Evolutionary conservation across 2,888 invertebrate species (phyloP), one percentile per base, ranked within the genome.

Genomic region (Drosophila borborema): DNA sequence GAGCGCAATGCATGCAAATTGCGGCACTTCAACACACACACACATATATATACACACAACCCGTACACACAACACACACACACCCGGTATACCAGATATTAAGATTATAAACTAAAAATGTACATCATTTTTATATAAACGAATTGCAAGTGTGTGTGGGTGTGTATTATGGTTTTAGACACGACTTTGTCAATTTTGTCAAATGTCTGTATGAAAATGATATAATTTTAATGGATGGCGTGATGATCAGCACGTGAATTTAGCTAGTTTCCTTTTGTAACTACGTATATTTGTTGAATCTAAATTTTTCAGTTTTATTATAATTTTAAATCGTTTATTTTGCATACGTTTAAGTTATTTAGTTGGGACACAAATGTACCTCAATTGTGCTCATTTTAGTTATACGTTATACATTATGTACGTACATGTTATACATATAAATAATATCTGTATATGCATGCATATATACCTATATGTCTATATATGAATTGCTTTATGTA

Each of bases 1-100:
- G 78, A 74, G 72, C n/a, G n/a, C 85, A 84, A 82, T 87, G 88
- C 84, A 85, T 85, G 84, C 81, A 72, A 62, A 82, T 82, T 80
- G 80, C 69, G 51, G 49, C 65, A 72, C 65, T 51, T 65, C 63
- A 79, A 72, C 49, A 71, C 64, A 66, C 46, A 34, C 36, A 64
- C 46, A 34, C 36, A 64, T 2, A 20, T n/a, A n/a, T n/a, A n/a
- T n/a, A n/a, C n/a, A n/a, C n/a, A n/a, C n/a, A n/a, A n/a, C n/a
- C n/a, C 2, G 2, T 20, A 20, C 2, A 20, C 46, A 56, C 31
- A 70, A 62, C 54, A 64, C 46, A 54, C 68, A 55, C 41, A 65
- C 55, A 64, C 45, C 18, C 4, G 16, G 16, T 2, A 16, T 78
- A n/a, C n/a, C n/a, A n/a, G n/a, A n/a, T n/a, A n/a, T n/a, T n/a